phyloP scores from a whole-genome alignment of 1,140 invertebrate genomes.

The Macrobrachium nipponense region DNA sequence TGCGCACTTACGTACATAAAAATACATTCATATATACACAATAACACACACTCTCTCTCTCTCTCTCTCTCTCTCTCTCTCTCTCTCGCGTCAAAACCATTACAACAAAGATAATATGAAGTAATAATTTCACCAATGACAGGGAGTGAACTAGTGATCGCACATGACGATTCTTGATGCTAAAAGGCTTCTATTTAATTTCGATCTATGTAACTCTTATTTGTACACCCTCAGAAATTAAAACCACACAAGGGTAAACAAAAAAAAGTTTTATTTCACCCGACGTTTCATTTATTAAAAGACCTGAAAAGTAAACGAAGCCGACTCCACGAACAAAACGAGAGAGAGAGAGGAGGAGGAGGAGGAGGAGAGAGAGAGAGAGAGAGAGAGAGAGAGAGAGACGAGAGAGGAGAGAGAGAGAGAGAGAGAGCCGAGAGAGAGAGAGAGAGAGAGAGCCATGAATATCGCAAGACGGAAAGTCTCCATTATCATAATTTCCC shows the following conservation, averaged over 20 bases:
- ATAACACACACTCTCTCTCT: too few relatives aligned
- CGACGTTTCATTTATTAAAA: neutral
- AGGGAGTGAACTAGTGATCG: too few relatives aligned
- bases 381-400: neutral
- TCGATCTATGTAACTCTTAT: too few relatives aligned
- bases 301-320: neutral
- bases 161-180: too few relatives aligned
- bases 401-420: neutral
- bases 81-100: too few relatives aligned
- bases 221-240: neutral
- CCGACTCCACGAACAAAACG: neutral
- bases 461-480: neutral
- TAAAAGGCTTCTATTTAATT: too few relatives aligned
- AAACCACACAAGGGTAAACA: neutral
- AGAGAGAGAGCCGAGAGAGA: neutral
- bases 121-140: too few relatives aligned
- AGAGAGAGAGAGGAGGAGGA: neutral
- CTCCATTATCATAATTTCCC: neutral
- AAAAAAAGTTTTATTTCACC: neutral
- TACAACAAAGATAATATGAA: too few relatives aligned
- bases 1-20: too few relatives aligned
- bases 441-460: neutral
- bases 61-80: too few relatives aligned
- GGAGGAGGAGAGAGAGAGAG: neutral
- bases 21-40: too few relatives aligned